These are phyloP conservation scores for Setipinna tenuifilis DNA, from an alignment of 2,797 vertebrate species.

Conservation along the genomic window DNA sequence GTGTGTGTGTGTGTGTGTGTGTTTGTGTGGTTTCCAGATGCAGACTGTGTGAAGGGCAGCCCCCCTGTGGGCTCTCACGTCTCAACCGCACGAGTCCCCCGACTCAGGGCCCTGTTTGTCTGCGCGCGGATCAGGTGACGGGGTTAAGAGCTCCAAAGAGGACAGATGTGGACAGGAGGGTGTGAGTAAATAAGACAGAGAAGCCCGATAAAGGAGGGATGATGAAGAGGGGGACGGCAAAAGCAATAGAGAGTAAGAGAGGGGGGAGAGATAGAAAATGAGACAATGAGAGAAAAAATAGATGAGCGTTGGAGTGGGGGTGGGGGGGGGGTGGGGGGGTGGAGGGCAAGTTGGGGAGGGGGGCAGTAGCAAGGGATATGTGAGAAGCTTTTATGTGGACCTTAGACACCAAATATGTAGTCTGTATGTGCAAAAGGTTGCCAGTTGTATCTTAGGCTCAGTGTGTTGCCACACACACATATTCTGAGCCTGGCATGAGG, in stretches of 20 bases:
- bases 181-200: slow-evolving; percentile 7
- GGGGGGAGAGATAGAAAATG: slow-evolving; percentile 37
- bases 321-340: no score
- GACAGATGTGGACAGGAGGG: slow-evolving; percentile 32
- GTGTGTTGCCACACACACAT: background rate
- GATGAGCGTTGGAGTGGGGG: no score
- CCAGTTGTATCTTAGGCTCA: background rate
- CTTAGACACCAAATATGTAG: background rate
- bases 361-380: background rate
- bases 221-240: background rate
- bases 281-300: slow-evolving; percentile 27
- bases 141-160: slow-evolving; percentile 67
- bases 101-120: slow-evolving; percentile 52
- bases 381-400: background rate
- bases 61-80: slow-evolving; percentile 48
- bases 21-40: slow-evolving; percentile 7
- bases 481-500: background rate
- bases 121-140: slow-evolving; percentile 68
- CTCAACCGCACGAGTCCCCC: slow-evolving; percentile 66
- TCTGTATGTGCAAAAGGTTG: background rate
- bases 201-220: background rate
- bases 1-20: no score
- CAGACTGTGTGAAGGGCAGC: slow-evolving; percentile 37
- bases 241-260: slow-evolving; percentile 43
- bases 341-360: no score